A percentile compares a stretch with the other conserved stretches of the same genome.
Conservation (phyloP, 1,140 invertebrate genomes). For the Lepidurus couesii region DNA sequence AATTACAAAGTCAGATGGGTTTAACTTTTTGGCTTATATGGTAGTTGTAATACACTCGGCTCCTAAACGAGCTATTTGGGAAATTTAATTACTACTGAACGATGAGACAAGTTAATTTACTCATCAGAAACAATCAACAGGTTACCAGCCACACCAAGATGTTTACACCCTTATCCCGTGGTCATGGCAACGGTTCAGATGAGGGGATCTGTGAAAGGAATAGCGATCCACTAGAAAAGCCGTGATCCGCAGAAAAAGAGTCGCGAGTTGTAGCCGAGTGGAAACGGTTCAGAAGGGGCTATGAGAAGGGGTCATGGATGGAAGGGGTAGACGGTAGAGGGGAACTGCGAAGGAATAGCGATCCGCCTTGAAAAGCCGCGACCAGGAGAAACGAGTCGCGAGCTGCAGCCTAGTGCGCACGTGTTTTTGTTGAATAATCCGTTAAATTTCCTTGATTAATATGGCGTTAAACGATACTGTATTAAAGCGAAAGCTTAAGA, state of each 20-base stretch:
- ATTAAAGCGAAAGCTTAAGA: conserved; percentile 69
- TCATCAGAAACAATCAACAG: background rate
- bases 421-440: conserved; percentile 36
- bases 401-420: background rate
- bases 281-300: background rate
- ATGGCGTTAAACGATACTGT: conserved; percentile 72
- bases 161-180: background rate
- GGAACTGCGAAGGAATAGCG: background rate
- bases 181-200: background rate
- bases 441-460: background rate
- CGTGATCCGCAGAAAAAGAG: background rate
- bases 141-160: background rate
- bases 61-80: background rate
- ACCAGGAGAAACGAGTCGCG: background rate
- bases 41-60: too few species aligned
- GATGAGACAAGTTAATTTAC: background rate
- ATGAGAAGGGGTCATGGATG: too few species aligned
- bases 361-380: too few species aligned
- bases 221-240: too few species aligned
- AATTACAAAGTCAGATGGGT: too few species aligned
- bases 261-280: background rate
- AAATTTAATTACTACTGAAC: background rate
- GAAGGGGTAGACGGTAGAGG: too few species aligned
- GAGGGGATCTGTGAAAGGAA: background rate
- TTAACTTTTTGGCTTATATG: too few species aligned